A percentile compares a stretch with the other conserved stretches of the same genome.
These are phyloP conservation scores for Papilio demoleus DNA, from an alignment of 2,888 invertebrate genomes.

Conservation along the genomic window DNA sequence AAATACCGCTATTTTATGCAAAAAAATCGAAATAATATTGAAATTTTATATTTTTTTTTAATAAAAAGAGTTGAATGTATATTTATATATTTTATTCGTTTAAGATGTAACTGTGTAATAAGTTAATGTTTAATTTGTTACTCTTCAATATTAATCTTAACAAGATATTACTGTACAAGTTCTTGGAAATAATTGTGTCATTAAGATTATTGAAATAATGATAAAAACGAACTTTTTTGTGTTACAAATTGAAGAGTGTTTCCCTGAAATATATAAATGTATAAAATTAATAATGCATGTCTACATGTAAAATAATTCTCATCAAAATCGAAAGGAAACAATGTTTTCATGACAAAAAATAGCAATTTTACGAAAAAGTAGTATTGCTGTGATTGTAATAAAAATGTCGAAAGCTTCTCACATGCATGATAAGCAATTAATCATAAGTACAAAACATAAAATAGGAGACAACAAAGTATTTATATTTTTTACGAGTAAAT, in stretches of 20 bases:
- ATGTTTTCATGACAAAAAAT: too few species aligned
- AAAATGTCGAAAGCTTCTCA: constrained; percentile 13
- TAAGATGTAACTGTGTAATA: background rate
- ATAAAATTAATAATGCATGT: background rate
- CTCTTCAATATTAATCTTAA: too few species aligned
- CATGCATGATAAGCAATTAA: constrained; percentile 6
- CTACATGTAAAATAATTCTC: background rate
- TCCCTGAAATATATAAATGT: constrained; percentile 53
- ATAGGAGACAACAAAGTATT: constrained; percentile 8
- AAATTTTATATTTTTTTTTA: background rate
- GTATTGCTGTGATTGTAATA: background rate
- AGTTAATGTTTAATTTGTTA: background rate
- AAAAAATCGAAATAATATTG: background rate
- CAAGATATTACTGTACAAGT: too few species aligned
- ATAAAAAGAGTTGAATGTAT: background rate
- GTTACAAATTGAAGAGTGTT: constrained; percentile 61
- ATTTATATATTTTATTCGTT: background rate
- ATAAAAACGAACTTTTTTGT: too few species aligned
- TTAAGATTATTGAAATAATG: too few species aligned
- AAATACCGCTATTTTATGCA: background rate
- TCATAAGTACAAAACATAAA: constrained; percentile 34
- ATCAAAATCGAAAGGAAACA: too few species aligned
- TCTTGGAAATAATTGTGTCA: background rate
- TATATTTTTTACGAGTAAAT: constrained; percentile 20
- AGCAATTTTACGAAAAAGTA: background rate